Conservation (phyloP, 2,797 vertebrate genomes). For the Macropus fuliginosus region DNA sequence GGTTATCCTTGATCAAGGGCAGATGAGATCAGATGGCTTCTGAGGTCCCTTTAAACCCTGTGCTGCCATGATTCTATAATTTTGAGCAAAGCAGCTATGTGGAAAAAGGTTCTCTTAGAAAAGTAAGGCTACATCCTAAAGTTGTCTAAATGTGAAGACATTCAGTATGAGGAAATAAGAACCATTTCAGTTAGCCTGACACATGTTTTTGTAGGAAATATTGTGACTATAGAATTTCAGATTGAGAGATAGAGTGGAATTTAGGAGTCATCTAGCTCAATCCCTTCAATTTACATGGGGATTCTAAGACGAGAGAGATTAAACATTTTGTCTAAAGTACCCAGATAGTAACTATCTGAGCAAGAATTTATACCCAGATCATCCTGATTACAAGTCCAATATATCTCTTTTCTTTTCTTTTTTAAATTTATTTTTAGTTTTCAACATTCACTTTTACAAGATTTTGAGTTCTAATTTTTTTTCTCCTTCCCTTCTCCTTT, state of each 20-base stretch:
- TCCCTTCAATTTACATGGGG: neutral
- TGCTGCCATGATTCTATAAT: neutral
- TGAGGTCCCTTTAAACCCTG: neutral
- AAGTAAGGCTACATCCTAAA: neutral
- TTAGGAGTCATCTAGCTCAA: neutral
- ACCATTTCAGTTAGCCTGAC: neutral
- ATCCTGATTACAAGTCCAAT: neutral
- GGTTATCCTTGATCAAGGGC: neutral
- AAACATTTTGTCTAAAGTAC: neutral
- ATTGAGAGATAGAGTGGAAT: neutral
- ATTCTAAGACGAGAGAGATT: neutral
- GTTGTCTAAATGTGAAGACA: neutral
- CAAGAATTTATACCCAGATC: neutral
- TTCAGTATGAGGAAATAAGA: neutral
- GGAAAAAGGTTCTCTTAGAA: neutral
- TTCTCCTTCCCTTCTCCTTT: too few relatives aligned
- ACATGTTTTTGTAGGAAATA: neutral
- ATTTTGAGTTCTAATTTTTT: too few relatives aligned
- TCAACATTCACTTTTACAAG: too few relatives aligned
- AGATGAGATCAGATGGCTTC: neutral
- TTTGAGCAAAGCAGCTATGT: neutral
- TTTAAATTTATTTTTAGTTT: too few relatives aligned
- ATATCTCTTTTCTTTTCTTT: too few relatives aligned
- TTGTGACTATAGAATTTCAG: neutral
- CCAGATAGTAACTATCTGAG: neutral